Percentiles rank a stretch among this genome's conserved stretches.
Evolutionary conservation across 1,140 invertebrate species (phyloP).

Genomic region (Procambarus virginalis): DNA sequence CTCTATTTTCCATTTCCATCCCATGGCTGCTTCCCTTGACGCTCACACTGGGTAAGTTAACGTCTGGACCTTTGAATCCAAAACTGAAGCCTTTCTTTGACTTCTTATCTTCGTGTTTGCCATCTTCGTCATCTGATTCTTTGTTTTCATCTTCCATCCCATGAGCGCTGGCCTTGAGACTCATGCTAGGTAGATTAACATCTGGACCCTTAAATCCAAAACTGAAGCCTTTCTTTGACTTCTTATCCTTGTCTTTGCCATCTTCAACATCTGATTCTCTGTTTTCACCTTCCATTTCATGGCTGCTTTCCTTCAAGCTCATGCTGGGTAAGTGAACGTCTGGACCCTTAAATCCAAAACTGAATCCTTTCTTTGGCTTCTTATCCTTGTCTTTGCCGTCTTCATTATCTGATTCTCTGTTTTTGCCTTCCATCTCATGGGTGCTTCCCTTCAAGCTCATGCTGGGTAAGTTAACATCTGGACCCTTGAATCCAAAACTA

Average conservation of each 20-base stretch:
- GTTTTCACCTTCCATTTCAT: background rate
- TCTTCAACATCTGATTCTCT: slow-evolving; percentile 8
- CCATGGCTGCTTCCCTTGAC: background rate
- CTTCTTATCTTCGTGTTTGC: background rate
- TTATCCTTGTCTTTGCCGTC: slow-evolving; percentile 7
- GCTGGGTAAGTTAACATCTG: slow-evolving; percentile 30
- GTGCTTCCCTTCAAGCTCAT: slow-evolving; percentile 2
- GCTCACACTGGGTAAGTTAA: slow-evolving; percentile 19
- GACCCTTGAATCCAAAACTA: slow-evolving; percentile 27
- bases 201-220: slow-evolving; percentile 45
- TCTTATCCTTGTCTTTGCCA: background rate
- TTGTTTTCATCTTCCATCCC: background rate
- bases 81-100: slow-evolving; percentile 40
- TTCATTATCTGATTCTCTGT: background rate
- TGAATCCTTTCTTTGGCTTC: slow-evolving; percentile 38
- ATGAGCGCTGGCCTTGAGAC: background rate
- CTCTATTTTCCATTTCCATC: background rate
- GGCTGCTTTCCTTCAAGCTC: background rate
- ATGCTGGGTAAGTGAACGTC: slow-evolving; percentile 31
- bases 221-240: slow-evolving; percentile 40
- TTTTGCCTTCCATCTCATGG: background rate
- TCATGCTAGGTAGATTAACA: slow-evolving; percentile 32
- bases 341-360: slow-evolving; percentile 32
- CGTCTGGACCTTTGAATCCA: slow-evolving; percentile 41
- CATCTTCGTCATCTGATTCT: background rate